phyloP scores from a whole-genome alignment of 2,888 invertebrate genomes.

The Diplolepis rosae region DNA sequence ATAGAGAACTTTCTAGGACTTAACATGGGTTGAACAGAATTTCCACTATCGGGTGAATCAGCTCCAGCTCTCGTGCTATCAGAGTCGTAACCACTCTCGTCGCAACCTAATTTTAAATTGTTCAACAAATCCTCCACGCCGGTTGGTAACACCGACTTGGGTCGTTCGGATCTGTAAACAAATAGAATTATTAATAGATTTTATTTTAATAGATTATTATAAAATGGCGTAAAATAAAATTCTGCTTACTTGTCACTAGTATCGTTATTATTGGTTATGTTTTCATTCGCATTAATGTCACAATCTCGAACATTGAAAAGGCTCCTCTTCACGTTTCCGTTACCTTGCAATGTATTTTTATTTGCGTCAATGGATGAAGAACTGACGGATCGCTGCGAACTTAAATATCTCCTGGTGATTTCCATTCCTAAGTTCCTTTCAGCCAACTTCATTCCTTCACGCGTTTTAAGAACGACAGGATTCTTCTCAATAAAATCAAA shows the following conservation, averaged over 20 bases:
- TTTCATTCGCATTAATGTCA: slow-evolving; percentile 38
- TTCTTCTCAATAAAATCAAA: no score
- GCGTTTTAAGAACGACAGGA: slow-evolving; percentile 58
- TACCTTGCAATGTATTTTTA: background rate
- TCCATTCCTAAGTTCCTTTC: slow-evolving; percentile 56
- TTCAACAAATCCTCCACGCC: slow-evolving; percentile 68
- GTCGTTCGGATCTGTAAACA: slow-evolving; percentile 46
- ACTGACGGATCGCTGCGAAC: slow-evolving; percentile 34
- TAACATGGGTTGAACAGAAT: slow-evolving; percentile 50
- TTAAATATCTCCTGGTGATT: slow-evolving; percentile 48
- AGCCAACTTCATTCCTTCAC: slow-evolving; percentile 55
- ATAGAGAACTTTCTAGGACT: slow-evolving; percentile 63
- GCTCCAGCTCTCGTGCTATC: slow-evolving; percentile 76
- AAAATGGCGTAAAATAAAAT: background rate
- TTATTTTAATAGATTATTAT: no score
- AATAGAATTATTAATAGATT: background rate
- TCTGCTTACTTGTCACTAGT: slow-evolving; percentile 36
- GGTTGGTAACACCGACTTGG: slow-evolving; percentile 49
- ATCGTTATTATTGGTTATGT: slow-evolving; percentile 35
- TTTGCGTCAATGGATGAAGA: slow-evolving; percentile 35
- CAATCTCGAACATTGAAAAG: slow-evolving; percentile 35
- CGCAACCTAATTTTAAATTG: slow-evolving; percentile 71
- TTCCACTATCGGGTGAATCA: slow-evolving; percentile 75
- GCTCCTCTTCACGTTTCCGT: slow-evolving; percentile 63
- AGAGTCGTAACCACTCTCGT: slow-evolving; percentile 79